Conservation (phyloP, 2,113 vertebrate genomes). For the Cryptomyrus ogoouensis region DNA sequence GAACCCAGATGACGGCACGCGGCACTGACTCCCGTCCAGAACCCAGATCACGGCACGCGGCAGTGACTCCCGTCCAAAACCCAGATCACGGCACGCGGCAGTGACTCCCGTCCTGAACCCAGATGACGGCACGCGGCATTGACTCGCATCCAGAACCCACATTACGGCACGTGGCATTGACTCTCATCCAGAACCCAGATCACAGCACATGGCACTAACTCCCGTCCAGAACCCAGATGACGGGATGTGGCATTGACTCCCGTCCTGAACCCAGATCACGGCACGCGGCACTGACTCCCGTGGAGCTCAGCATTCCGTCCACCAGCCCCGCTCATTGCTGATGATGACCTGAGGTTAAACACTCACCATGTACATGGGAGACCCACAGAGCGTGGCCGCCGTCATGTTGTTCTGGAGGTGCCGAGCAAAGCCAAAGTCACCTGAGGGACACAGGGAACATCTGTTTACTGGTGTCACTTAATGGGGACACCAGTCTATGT, state of each 20-base stretch:
- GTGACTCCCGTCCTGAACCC: background rate
- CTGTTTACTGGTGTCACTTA: background rate
- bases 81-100: too few species aligned
- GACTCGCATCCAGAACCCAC: background rate
- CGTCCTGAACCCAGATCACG: background rate
- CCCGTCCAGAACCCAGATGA: background rate
- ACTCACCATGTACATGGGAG: slow-evolving; percentile 98
- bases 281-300: background rate
- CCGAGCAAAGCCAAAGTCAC: slow-evolving; percentile 96
- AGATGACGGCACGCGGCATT: background rate
- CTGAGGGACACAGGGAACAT: slow-evolving; percentile 51
- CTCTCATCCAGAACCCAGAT: background rate
- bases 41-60: background rate
- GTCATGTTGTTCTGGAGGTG: slow-evolving; percentile 98
- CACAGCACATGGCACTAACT: accelerated
- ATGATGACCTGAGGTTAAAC: background rate
- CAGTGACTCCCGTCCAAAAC: background rate
- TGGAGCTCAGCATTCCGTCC: background rate
- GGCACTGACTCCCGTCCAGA: background rate
- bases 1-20: background rate
- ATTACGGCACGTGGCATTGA: too few species aligned
- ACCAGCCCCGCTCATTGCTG: background rate
- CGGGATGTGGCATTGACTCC: too few species aligned
- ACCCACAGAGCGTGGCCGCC: slow-evolving; percentile 92
- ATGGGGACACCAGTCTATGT: background rate